These are phyloP conservation scores for Electrophaes corylata DNA, from an alignment of 2,888 invertebrate genomes.

Conservation along the genomic window DNA sequence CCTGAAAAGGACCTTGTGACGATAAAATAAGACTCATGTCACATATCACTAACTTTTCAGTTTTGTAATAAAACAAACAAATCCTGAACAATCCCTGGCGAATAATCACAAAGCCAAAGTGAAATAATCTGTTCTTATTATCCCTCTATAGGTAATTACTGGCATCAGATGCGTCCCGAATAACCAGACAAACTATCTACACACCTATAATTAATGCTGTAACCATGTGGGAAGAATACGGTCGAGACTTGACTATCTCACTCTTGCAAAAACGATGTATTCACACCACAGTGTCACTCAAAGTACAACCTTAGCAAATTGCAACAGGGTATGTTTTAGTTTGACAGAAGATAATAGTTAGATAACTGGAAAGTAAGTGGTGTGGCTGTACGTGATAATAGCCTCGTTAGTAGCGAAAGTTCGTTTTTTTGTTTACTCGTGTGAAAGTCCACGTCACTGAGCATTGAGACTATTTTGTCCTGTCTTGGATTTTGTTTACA, in stretches of 20 bases:
- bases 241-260: not conserved
- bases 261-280: not conserved
- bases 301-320: not conserved
- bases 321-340: not conserved
- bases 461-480: slow-evolving; percentile 1
- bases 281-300: not conserved
- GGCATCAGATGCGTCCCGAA: slow-evolving; percentile 4
- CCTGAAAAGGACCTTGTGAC: too few relatives aligned
- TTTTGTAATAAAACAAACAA: too few relatives aligned
- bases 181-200: slow-evolving; percentile 3
- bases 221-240: slow-evolving; percentile 5
- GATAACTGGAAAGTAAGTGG: not conserved
- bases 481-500: not conserved
- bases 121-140: slow-evolving; percentile 7
- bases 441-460: slow-evolving; percentile 8
- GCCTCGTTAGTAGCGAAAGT: slow-evolving; percentile 47
- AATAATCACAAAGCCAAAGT: slow-evolving; percentile 6
- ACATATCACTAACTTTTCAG: too few relatives aligned
- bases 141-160: slow-evolving; percentile 17
- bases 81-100: not conserved
- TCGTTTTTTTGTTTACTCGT: slow-evolving; percentile 40
- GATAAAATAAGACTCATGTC: too few relatives aligned
- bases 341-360: not conserved
- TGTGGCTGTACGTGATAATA: slow-evolving; percentile 48
- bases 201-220: slow-evolving; percentile 2